Base-by-base conservation (phyloP, 1,140 invertebrate species). In the Grapholita molesta region DNA sequence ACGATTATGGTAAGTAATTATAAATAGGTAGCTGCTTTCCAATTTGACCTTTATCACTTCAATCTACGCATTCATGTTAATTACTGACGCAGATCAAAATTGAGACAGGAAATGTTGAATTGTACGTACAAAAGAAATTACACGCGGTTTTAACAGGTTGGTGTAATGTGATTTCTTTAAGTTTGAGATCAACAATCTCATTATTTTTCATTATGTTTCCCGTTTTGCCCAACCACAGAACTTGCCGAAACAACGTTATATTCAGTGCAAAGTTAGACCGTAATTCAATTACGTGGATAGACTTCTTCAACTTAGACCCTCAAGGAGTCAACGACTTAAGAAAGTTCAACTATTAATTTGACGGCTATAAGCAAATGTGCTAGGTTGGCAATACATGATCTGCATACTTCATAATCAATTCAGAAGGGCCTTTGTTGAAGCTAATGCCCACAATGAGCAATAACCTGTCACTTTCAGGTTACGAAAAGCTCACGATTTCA, bases 41-140 rank as follows among this genome's bases (percentile, higher is more conserved):
- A 32, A 61, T 61, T 61, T 32, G 28, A 61, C 55, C 55, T 61
- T 61, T 61, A 61, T 61, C 3, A 25, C 30, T 28, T 28, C 30
- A 61, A 61, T 61, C 55, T 28, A 61, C 55, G 55, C 15, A 15
- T 61, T 57, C 25, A 61, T 61, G 55, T 7, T 61, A 61, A 61
- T 61, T 25, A 7, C 55, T 61, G 55, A 61, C 55, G 55, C 25
- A 61, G 25, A 61, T 28, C 23, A 15, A 61, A 61, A 28, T 61
- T 32, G 9, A 61, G n/a, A 61, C 55, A 61, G 55, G 55, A 61
- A 61, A 32, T 61, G 55, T 15, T 32, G 15, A 61, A 61, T 61
- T 30, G 8, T 15, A 61, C 25, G 55, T 61, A 61, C 25, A 25
- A 61, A 32, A 61, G 18, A 25, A 61, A 28, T 15, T 28, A 28